Conservation (phyloP, 2,113 vertebrate genomes). For the Xenopus laevis region DNA sequence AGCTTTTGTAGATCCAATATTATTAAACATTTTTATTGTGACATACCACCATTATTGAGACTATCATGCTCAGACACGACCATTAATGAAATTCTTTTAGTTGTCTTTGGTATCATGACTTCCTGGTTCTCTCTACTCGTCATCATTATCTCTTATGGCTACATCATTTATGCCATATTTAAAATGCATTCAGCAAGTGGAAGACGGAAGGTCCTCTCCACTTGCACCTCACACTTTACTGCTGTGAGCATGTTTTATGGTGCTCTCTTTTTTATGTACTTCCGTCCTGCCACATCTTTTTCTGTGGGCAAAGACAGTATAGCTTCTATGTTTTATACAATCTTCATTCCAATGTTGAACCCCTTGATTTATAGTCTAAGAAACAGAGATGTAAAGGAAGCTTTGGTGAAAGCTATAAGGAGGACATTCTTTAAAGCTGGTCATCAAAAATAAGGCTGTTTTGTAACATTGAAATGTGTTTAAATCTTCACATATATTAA, state of each 20-base stretch:
- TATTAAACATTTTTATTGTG: conserved; percentile 8
- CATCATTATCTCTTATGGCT: conserved; percentile 2
- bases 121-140: not conserved
- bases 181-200: not conserved
- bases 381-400: not conserved
- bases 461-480: not conserved
- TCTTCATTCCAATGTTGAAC: conserved; percentile 5
- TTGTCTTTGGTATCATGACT: conserved; percentile 8
- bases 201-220: not conserved
- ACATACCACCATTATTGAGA: not conserved
- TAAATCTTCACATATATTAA: not conserved
- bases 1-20: conserved; percentile 1
- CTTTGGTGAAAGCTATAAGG: not conserved
- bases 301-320: conserved; percentile 1
- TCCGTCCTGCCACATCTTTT: not conserved
- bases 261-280: conserved; percentile 5
- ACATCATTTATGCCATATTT: not conserved
- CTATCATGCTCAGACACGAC: not conserved
- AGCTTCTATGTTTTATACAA: not conserved
- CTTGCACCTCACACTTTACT: not conserved
- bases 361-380: conserved; percentile 2
- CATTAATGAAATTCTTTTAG: not conserved
- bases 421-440: too few species aligned
- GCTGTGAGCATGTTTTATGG: conserved; percentile 12
- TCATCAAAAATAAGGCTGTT: not conserved